Evolutionary conservation across 37 sponge, comb jelly and placozoan genomes (phyloP).

Genomic region (Bolinopsis microptera): DNA sequence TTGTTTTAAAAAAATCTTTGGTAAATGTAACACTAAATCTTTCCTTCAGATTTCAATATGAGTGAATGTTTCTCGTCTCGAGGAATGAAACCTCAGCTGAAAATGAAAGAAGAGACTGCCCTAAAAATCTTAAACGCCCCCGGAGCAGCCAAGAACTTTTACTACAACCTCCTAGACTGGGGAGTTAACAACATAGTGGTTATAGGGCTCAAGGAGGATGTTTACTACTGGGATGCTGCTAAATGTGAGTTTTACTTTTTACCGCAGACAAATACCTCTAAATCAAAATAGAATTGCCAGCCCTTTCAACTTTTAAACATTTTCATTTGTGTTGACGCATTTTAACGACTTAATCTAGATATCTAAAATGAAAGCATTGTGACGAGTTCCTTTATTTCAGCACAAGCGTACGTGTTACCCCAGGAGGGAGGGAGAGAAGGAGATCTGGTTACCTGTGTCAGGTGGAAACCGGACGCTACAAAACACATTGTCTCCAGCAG

Average conservation of each 20-base stretch:
- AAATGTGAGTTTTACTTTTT: constrained; percentile 23
- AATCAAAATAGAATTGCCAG: too few species aligned
- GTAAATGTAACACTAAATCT: too few species aligned
- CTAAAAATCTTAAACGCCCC: constrained; percentile 40
- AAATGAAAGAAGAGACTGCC: constrained; percentile 3
- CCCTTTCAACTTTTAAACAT: too few species aligned
- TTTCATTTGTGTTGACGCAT: too few species aligned
- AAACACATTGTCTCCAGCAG: constrained; percentile 36
- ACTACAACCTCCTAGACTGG: constrained; percentile 63
- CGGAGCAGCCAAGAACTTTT: constrained; percentile 62
- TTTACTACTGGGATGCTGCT: constrained; percentile 56
- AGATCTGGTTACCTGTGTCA: constrained; percentile 47
- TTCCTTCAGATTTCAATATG: constrained; percentile 30
- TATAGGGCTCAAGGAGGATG: constrained; percentile 53
- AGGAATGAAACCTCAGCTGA: background rate
- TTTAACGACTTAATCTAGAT: too few species aligned
- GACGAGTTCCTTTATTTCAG: too few species aligned
- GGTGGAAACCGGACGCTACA: constrained; percentile 56
- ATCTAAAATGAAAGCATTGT: too few species aligned
- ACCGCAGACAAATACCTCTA: too few species aligned
- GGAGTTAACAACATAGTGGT: constrained; percentile 62
- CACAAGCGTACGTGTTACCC: constrained; percentile 58
- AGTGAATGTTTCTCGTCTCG: background rate
- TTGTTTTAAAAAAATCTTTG: too few species aligned
- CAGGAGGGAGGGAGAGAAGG: background rate